Evolutionary conservation across 2,113 vertebrate species (phyloP), one percentile per base, ranked within the genome.

Genomic region (Ptyas mucosa): DNA sequence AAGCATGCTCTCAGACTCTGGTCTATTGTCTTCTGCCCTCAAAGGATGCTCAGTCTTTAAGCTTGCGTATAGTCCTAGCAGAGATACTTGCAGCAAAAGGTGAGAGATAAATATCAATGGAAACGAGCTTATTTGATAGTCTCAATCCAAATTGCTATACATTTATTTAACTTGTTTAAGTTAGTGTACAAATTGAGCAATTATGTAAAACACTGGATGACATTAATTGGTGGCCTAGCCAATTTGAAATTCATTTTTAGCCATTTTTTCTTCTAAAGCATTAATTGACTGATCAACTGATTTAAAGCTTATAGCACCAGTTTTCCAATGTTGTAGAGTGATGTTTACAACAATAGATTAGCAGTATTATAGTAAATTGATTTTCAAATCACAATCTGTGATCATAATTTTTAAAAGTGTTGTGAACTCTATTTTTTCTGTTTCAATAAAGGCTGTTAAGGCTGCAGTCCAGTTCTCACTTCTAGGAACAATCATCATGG

Each of bases 1-100:
- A 98, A 96, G 98, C 97, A 89, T 99, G 98, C 94, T 98, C 99
- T 94, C 98, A 98, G 92, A 98, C 99, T 95, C 97, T 99, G 95
- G 98, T 99, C 95, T 98, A 98, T 75, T 99, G 98, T 97, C 98
- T 99, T 93, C 97, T 99, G 64, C 99, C 99, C 34, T 97, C 97
- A 34, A 98, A 98, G 96, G 99, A 99, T 93, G 97, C 98, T 96
- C 98, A 98, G 96, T 99, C 99, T 87, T 98, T 98, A 94, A 99
- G 98, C 94, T 98, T 99, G 94, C 98, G 98, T 94, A 98, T 98
- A 96, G 98, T 99, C 97, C 98, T 99, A 93, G 98, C 99, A 93
- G 99, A 99, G 98, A 98, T 99, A 95, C 98, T 99, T 96, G 98
- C 99, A 93, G 98, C 97, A 94, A 99, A 99, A 99, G 99, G 99